Evolutionary conservation across 1,140 invertebrate genomes (phyloP).

Genomic region (Halictus rubicundus): DNA sequence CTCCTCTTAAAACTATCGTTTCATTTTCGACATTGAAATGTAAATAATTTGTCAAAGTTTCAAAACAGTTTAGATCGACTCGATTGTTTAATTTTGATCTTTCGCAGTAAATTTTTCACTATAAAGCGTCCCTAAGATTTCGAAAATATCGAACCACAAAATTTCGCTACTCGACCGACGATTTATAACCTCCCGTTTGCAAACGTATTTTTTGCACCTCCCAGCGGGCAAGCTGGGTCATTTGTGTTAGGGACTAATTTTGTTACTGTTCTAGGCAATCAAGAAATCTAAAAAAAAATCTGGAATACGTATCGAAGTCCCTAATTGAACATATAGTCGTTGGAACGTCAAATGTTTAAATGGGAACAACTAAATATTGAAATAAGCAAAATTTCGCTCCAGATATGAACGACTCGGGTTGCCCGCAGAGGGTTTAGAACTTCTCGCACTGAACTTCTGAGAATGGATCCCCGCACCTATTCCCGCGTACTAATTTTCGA

Average conservation of each 20-base stretch:
- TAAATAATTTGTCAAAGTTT: no score
- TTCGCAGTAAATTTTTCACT: not conserved
- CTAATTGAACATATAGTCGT: no score
- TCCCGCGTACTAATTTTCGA: not conserved
- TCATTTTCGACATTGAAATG: not conserved
- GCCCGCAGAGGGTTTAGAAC: not conserved
- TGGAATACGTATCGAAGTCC: no score
- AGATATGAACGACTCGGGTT: no score
- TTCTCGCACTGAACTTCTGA: not conserved
- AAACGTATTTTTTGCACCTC: no score
- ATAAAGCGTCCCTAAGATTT: not conserved
- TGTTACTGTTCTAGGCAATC: no score
- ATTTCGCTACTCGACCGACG: not conserved
- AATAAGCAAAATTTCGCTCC: no score
- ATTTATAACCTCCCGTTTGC: not conserved
- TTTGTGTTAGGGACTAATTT: no score
- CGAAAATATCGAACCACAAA: not conserved
- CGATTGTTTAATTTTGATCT: not conserved
- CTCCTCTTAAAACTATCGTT: not conserved
- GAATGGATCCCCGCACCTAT: conserved; percentile 9
- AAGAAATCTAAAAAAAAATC: no score
- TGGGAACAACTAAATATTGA: no score
- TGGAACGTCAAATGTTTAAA: no score
- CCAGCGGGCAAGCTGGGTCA: no score
- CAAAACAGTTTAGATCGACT: not conserved